phyloP scores from a whole-genome alignment of 2,797 vertebrate species.

The Coccyzus lansbergi region DNA sequence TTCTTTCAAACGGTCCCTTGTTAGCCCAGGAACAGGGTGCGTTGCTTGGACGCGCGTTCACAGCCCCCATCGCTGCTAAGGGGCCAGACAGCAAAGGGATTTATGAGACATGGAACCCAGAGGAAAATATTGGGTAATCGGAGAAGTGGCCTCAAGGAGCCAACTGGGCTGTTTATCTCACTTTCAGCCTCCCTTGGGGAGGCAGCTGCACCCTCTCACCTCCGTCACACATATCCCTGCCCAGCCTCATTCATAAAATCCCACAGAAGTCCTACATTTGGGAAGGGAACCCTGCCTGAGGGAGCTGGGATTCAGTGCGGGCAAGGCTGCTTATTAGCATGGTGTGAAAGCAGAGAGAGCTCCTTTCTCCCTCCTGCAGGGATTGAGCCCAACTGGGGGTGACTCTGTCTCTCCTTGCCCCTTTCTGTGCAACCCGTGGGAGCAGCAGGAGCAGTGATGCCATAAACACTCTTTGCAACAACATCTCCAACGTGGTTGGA shows the following conservation, averaged over 20 bases:
- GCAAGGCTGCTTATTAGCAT: background rate
- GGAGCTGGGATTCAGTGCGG: background rate
- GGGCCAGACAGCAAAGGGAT: constrained; percentile 35
- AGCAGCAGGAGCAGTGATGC: background rate
- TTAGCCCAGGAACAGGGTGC: constrained; percentile 30
- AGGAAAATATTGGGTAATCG: constrained; percentile 73
- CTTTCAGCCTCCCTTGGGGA: background rate
- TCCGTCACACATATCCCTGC: constrained; percentile 5
- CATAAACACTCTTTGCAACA: background rate
- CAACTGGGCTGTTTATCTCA: constrained; percentile 27
- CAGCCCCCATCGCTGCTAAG: constrained; percentile 3
- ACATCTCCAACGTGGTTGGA: fast-evolving
- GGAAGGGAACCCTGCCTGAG: background rate
- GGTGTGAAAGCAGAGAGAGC: background rate
- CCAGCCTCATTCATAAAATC: constrained; percentile 34
- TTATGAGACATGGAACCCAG: constrained; percentile 64
- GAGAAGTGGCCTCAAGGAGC: constrained; percentile 47
- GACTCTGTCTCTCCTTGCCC: background rate
- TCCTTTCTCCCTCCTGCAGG: background rate
- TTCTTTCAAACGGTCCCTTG: constrained; percentile 64
- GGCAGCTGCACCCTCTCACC: constrained; percentile 37
- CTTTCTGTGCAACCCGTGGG: background rate
- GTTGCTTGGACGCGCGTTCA: background rate
- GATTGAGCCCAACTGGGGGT: background rate
- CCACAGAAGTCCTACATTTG: background rate